A percentile compares a stretch with the other conserved stretches of the same genome.
Conservation (phyloP, 1,140 invertebrate species). For the Drosophila insularis region DNA sequence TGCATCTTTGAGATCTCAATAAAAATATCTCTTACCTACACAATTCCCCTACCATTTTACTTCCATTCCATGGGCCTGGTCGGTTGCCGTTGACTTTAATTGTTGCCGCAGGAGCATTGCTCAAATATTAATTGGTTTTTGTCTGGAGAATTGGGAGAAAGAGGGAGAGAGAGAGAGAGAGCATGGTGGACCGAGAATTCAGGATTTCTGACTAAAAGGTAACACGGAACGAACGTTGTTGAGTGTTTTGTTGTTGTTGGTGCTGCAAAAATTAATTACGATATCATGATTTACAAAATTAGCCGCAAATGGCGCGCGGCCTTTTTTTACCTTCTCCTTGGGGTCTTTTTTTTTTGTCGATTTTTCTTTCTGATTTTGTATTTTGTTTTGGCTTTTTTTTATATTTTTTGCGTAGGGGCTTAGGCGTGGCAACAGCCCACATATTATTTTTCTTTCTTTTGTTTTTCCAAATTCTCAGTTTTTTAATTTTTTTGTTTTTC, state of each 20-base stretch:
- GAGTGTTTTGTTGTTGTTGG: slow-evolving; percentile 30
- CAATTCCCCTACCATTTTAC: neutral
- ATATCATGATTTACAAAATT: slow-evolving; percentile 81
- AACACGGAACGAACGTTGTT: neutral
- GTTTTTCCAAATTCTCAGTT: neutral
- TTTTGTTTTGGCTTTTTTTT: neutral
- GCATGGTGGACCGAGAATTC: no score
- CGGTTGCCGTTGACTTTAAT: slow-evolving; percentile 73
- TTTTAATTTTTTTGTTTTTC: neutral
- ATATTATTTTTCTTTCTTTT: slow-evolving; percentile 1
- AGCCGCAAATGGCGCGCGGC: slow-evolving; percentile 75
- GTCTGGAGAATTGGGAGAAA: slow-evolving; percentile 44
- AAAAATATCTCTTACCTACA: slow-evolving; percentile 58
- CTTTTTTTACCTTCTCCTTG: slow-evolving; percentile 34
- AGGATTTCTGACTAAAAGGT: slow-evolving; percentile 68
- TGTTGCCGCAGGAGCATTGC: slow-evolving; percentile 80
- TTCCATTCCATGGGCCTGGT: slow-evolving; percentile 20
- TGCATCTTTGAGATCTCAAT: slow-evolving; percentile 81
- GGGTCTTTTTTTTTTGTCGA: neutral
- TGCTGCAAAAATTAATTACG: slow-evolving; percentile 79
- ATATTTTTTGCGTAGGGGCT: slow-evolving; percentile 18
- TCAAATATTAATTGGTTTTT: slow-evolving; percentile 81
- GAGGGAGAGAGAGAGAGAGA: slow-evolving; percentile 15
- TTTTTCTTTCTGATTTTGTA: neutral
- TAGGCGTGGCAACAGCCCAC: slow-evolving; percentile 22